Evolutionary conservation across 1,140 invertebrate species (phyloP), one percentile per base, ranked within the genome.

Genomic region (Linepithema humile): DNA sequence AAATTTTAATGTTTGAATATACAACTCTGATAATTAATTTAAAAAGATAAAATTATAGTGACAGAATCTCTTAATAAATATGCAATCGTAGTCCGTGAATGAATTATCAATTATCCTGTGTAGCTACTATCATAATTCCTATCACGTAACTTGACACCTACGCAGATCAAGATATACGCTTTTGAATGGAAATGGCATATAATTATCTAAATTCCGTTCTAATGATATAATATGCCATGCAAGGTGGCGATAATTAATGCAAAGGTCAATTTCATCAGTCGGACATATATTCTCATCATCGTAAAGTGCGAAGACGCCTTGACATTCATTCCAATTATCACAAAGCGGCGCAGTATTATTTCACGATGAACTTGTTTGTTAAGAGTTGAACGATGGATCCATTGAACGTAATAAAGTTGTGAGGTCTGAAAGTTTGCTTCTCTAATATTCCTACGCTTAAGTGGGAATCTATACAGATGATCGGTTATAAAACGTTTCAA

Each of bases 181-280:
- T 53, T 45, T 59, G 78, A 73, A 82, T 82, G 1, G 78, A 60
- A 82, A 72, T 57, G 23, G 26, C 40, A 72, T n/a, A 43, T 82
- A 82, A 73, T 59, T 43, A 50, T 12, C 50, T 82, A 82, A 72
- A 82, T 82, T 73, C 65, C 67, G 12, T 59, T 82, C 38, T 45
- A 82, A 82, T 60, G 78, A 72, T 50, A 38, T 73, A 73, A 69
- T 55, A 53, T 3, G 32, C 23, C 10, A 2, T 20, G 45, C 35
- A 15, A 67, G 45, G 23, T 78, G 35, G 17, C 17, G 35, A 75
- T 75, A 78, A 78, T 69, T 78, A 67, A 78, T 78, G 75, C 3
- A 53, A 69, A 78, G 62, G 75, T 78, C 75, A 78, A n/a, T 69
- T 67, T 20, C 75, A 78, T 78, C 32, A 67, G 69, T 26, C n/a